Evolutionary conservation across 2,888 invertebrate species (phyloP).

Genomic region (Dione vanillae): DNA sequence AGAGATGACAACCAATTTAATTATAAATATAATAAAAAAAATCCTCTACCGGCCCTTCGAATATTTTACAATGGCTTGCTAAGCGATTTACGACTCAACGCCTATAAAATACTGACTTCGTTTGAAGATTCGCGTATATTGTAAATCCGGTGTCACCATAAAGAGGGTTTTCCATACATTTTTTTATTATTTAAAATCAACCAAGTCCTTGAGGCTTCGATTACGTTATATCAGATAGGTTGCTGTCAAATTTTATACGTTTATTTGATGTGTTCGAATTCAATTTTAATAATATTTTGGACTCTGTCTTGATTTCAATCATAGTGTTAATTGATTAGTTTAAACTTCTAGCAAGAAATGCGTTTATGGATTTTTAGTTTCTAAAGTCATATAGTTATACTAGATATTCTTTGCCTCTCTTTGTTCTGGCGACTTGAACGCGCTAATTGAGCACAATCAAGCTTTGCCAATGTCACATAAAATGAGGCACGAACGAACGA

Average conservation of each 20-base stretch:
- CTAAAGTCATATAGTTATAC: too few species aligned
- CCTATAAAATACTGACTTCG: conserved; percentile 51
- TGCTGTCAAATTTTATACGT: conserved; percentile 22
- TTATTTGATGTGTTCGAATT: conserved; percentile 22
- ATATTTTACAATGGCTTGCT: conserved; percentile 54
- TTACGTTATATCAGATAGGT: conserved; percentile 17
- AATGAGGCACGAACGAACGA: too few species aligned
- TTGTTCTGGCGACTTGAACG: too few species aligned
- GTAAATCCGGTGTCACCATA: conserved; percentile 73
- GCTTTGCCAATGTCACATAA: too few species aligned
- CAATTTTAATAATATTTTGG: background rate
- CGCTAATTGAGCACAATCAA: too few species aligned
- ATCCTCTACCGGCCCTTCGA: conserved; percentile 73
- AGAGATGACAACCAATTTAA: conserved; percentile 83
- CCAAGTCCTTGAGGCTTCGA: conserved; percentile 58
- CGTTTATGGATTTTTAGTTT: too few species aligned
- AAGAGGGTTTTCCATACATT: conserved; percentile 74
- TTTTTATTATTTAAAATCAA: conserved; percentile 73
- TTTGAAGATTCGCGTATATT: conserved; percentile 67
- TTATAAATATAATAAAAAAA: conserved; percentile 83
- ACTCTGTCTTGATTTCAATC: background rate
- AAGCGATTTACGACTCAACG: conserved; percentile 64
- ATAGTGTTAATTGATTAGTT: background rate
- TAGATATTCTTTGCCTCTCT: too few species aligned
- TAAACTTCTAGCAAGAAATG: background rate